Evolutionary conservation across 2,888 invertebrate species (phyloP), one percentile per base, ranked within the genome.

Genomic region (Lochmaea crataegi): DNA sequence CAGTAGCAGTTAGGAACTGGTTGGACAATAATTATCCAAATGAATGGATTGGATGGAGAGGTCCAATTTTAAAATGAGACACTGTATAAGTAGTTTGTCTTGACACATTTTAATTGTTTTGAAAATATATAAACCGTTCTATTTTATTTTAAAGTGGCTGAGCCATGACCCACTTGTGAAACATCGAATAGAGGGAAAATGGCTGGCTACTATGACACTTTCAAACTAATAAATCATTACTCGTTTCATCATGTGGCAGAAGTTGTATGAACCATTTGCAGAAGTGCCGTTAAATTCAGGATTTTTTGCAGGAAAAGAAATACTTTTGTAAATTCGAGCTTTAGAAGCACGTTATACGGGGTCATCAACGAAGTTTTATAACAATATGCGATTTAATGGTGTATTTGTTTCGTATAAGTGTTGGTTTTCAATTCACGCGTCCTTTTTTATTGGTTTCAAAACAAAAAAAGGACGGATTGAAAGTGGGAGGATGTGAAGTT

Each of bases 181-280:
- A 68, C 60, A 68, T 68, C 61, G 61, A 68, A 68, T 61, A 51
- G 5, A 38, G 16, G n/a, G 60, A 51, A 32, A 68, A 60, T 68
- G 51, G 68, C 38, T 38, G 68, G 61, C 68, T 51, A 61, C 68
- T 51, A 60, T 68, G 68, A 68, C 68, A 58, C 65, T 61, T 61
- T 66, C 22, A 57, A 66, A 71, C 71, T 71, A 71, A 71, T 71
- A 71, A 71, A 71, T 71, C 71, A 71, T 71, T 61, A 71, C 66
- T 61, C 41, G 51, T 66, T 71, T 71, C 71, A 71, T 71, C 71
- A 60, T 66, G 48, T 42, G 66, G 71, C 57, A 38, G 26, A 42
- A 16, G 45, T 56, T 71, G 65, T 63, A 65, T 38, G 60, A 58
- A 71, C 58, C 71, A 56, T 65, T 67, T 57, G 53, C 32, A 16